Base-by-base conservation (phyloP, 2,113 vertebrate genomes). In the Cyprinodon tularosa region DNA sequence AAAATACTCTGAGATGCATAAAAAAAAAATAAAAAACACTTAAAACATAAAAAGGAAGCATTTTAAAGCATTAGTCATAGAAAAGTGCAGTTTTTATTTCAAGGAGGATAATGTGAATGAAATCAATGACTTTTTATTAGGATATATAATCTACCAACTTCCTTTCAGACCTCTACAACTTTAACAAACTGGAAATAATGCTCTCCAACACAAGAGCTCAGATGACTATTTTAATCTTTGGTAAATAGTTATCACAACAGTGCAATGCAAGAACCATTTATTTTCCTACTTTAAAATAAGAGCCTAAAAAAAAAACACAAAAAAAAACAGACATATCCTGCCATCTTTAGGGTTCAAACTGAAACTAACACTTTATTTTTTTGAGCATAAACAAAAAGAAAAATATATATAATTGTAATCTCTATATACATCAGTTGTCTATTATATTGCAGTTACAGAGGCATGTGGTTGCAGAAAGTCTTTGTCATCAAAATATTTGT, bases 381-480 rank as follows among this genome's bases (percentile, higher is more conserved):
- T 57, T n/a, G 9, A 29, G 29, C 29, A 29, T 29, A 29, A 29
- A 29, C 29, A 29, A 29, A 29, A 29, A 29, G 29, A 29, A 29
- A 29, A 29, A 29, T 29, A 29, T 29, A 29, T 29, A 29, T 29
- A 29, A 29, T 29, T 29, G 29, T 29, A 29, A 29, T 10, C 20
- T 20, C 50, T 57, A n/a, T 17, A 57, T 8, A 57, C 50, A 15
- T 2, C 15, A 53, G 15, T 45, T 12, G 12, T 47, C 36, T 40
- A 74, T 76, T 40, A 78, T 17, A 77, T 15, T 44, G 45, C 59
- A 9, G 72, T 86, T 66, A 78, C 44, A 69, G 40, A 84, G 82
- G 76, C 77, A 88, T 81, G 71, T 92, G 86, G 90, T 91, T 86
- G 77, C 4, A 66, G 82, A 57, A 90, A 74, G 63, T 71, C 67